Base-by-base conservation (phyloP, 2,888 invertebrate genomes). In the Caenorhabditis becei region DNA sequence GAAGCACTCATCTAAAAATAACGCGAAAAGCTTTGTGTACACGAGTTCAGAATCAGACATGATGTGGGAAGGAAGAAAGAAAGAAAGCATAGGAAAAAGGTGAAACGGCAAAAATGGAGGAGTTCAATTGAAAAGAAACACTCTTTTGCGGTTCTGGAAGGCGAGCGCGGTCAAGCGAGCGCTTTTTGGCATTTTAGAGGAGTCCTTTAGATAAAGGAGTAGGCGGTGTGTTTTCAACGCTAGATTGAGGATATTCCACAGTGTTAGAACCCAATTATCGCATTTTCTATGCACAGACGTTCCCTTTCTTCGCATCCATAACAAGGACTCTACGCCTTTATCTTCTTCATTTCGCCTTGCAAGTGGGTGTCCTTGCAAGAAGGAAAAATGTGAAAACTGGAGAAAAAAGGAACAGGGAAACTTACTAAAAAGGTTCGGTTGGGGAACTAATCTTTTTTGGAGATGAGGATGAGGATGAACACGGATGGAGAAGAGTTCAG, bases 31-130 rank as follows among this genome's bases (percentile, higher is more conserved):
- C 61, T 18, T 62, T 54, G 56, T 53, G 61, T n/a, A 49, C 24
- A 41, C 26, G 41, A 62, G 72, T 72, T 63, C 63, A 53, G 44
- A 56, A 54, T 41, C 65, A 65, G 54, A 32, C 32, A 32, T 32
- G 56, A 58, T 44, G 63, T 53, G 18, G 54, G 23, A 20, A 23
- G 61, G 35, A 32, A 47, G 35, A 63, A 35, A 56, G 63, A 54
- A 62, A 49, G 54, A 56, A 35, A 49, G 51, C 47, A n/a, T 3
- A 51, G 14, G 41, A n/a, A 11, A 20, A 1, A 24, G 51, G 58
- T 11, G 11, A 51, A 54, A n/a, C 10, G 49, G 28, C 35, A 32
- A 56, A 24, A 53, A 47, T 28, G 14, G 18, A 35, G 11, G 18
- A 14, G 63, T 72, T 72, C 63, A 47, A 62, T 72, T 63, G 56